Conservation (phyloP, 2,888 invertebrate species). For the Bellardia pandia region DNA sequence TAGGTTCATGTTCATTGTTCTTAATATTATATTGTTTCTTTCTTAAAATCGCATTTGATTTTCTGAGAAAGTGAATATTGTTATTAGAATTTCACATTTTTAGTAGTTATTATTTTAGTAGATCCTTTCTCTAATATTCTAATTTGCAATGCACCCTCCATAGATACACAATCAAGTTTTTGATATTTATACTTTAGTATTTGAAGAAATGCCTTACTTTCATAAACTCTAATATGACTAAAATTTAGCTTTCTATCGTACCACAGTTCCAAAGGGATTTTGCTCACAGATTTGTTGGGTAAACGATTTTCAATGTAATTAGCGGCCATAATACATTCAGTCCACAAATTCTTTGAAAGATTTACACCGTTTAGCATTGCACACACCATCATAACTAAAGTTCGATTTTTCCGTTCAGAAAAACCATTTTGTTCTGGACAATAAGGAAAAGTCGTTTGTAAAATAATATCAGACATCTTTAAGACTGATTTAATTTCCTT, state of each 20-base stretch:
- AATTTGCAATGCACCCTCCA: no score
- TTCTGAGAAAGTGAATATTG: no score
- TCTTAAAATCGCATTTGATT: no score
- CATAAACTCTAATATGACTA: slow-evolving; percentile 16
- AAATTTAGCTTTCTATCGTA: background rate
- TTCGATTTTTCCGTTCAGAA: background rate
- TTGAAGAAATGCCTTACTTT: slow-evolving; percentile 10
- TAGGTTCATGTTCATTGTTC: no score
- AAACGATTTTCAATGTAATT: slow-evolving; percentile 25
- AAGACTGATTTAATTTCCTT: background rate
- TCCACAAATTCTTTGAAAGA: slow-evolving; percentile 8
- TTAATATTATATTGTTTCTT: no score
- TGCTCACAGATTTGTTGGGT: slow-evolving; percentile 20
- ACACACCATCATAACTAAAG: slow-evolving; percentile 3
- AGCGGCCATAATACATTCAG: slow-evolving; percentile 20
- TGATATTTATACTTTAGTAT: slow-evolving; percentile 24
- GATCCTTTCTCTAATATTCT: no score
- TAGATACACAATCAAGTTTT: slow-evolving; percentile 23
- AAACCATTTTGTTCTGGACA: slow-evolving; percentile 15
- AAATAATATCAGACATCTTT: slow-evolving; percentile 3
- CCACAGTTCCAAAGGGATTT: slow-evolving; percentile 7
- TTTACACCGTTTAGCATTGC: slow-evolving; percentile 15
- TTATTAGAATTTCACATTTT: no score
- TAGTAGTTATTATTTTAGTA: no score
- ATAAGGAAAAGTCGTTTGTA: no score